phyloP scores from a whole-genome alignment of 1,140 invertebrate species.

The Aphelenchoides fujianensis region DNA sequence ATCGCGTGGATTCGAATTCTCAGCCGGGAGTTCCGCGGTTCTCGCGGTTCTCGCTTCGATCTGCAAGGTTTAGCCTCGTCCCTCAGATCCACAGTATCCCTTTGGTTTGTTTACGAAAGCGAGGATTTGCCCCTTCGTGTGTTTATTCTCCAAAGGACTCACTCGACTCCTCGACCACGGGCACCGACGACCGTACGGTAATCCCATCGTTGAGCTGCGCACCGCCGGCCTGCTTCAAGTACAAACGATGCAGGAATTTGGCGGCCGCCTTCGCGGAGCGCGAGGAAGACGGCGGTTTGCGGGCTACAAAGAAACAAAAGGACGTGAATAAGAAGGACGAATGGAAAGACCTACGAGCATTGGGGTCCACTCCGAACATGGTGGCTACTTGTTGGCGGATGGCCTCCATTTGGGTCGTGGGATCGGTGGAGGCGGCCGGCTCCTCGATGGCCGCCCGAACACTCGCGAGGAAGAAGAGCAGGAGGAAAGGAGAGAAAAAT shows the following conservation, averaged over 20 bases:
- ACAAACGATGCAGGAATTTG: background rate
- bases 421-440: no score
- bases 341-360: background rate
- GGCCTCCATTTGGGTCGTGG: background rate
- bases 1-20: background rate
- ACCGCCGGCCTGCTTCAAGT: background rate
- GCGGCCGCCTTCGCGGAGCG: slow-evolving; percentile 2
- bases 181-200: background rate
- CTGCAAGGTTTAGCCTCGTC: no score
- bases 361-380: background rate
- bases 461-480: no score
- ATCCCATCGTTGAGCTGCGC: background rate
- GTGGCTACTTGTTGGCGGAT: background rate
- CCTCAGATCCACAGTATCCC: no score
- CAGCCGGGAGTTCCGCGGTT: background rate
- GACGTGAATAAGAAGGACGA: no score
- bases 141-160: background rate
- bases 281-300: no score
- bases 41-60: background rate
- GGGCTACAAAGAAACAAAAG: no score
- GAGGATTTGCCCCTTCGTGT: background rate
- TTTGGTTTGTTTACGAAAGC: no score
- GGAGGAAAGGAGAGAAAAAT: no score
- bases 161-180: background rate
- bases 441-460: no score